Conservation (phyloP, 2,113 vertebrate species). For the Conger conger region DNA sequence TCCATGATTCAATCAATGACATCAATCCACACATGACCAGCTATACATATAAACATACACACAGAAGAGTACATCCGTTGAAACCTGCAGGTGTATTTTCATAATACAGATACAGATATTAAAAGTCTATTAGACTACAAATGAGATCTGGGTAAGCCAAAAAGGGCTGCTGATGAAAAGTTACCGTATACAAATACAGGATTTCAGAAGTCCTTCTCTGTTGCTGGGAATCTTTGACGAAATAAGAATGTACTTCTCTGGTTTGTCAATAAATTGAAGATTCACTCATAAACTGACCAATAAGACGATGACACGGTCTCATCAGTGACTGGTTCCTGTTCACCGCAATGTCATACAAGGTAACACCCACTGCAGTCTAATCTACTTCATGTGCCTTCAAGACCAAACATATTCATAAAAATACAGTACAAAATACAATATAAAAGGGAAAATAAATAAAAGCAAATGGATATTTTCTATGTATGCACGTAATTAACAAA, state of each 20-base stretch:
- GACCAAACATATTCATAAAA: background rate
- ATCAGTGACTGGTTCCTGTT: background rate
- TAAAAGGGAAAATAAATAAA: background rate
- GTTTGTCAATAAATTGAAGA: conserved; percentile 12
- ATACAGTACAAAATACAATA: background rate
- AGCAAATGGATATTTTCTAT: background rate
- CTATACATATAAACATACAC: background rate
- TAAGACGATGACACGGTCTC: background rate
- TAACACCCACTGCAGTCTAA: background rate
- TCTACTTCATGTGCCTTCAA: background rate
- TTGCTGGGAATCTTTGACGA: conserved; percentile 14
- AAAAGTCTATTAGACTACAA: conserved; percentile 12
- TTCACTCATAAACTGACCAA: conserved; percentile 22
- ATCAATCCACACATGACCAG: background rate
- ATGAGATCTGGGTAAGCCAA: background rate
- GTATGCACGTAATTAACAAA: background rate
- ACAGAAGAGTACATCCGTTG: conserved; percentile 10
- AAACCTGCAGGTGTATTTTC: conserved; percentile 11
- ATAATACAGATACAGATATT: conserved; percentile 23
- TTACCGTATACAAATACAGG: background rate
- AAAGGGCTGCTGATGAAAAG: conserved; percentile 13
- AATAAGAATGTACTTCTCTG: conserved; percentile 18
- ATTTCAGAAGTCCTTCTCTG: conserved; percentile 21
- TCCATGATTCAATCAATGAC: background rate
- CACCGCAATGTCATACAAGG: background rate